These are phyloP conservation scores for Callimorpha dominula DNA, from an alignment of 2,888 invertebrate genomes.

Conservation along the genomic window DNA sequence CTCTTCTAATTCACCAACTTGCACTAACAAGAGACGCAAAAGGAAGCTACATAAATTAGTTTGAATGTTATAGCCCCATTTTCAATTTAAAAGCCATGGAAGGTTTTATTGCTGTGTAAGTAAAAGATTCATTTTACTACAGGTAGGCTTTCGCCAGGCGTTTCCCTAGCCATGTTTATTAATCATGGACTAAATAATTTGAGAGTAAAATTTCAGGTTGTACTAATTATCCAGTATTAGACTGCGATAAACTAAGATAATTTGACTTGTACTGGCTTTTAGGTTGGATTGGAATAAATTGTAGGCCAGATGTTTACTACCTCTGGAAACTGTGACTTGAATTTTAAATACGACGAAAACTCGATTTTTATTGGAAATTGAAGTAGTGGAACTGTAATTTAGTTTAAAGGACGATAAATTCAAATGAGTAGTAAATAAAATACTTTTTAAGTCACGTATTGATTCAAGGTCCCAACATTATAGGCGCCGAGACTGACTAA, in stretches of 20 bases:
- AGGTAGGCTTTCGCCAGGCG: conserved; percentile 36
- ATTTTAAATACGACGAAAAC: conserved; percentile 29
- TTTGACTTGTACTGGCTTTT: conserved; percentile 30
- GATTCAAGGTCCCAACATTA: conserved; percentile 7
- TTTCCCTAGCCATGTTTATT: conserved; percentile 35
- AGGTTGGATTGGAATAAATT: conserved; percentile 35
- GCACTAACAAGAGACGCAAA: conserved; percentile 26
- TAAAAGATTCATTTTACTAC: conserved; percentile 40
- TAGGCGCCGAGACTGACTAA: conserved; percentile 3
- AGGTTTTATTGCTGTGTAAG: conserved; percentile 31
- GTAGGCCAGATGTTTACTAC: conserved; percentile 39
- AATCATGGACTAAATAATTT: conserved; percentile 47
- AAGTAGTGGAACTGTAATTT: conserved; percentile 14
- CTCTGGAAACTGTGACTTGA: conserved; percentile 37
- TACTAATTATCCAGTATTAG: conserved; percentile 45
- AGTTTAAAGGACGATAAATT: conserved; percentile 11
- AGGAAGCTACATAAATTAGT: conserved; percentile 40
- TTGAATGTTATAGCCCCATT: conserved; percentile 40
- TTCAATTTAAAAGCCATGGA: conserved; percentile 43
- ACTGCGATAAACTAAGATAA: conserved; percentile 50
- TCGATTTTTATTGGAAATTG: conserved; percentile 20
- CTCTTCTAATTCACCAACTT: conserved; percentile 33
- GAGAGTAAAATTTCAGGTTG: conserved; percentile 35
- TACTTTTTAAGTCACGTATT: conserved; percentile 3
- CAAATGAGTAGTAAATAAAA: conserved; percentile 6